phyloP scores from a whole-genome alignment of 2,888 invertebrate genomes.

The Scaptomyza caliginosa region DNA sequence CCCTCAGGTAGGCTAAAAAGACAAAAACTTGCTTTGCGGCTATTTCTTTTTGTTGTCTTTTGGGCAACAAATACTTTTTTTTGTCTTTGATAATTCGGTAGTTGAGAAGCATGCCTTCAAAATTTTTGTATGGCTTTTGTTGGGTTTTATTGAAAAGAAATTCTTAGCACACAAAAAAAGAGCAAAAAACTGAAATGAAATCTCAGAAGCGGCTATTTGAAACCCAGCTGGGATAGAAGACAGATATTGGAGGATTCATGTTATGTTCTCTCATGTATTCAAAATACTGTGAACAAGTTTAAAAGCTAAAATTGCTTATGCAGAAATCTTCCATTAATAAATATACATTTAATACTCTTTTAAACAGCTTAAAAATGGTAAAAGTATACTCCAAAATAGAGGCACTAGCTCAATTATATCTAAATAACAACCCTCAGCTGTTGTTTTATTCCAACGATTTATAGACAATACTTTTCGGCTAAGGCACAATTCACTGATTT shows the following conservation, averaged over 20 bases:
- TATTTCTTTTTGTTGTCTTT: conserved; percentile 49
- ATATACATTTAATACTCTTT: neutral
- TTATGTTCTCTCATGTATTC: conserved; percentile 4
- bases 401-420: conserved; percentile 7
- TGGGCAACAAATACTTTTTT: conserved; percentile 16
- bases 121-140: conserved; percentile 42
- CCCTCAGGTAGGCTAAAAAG: conserved; percentile 47
- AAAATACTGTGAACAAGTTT: neutral
- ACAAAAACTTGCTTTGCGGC: conserved; percentile 46
- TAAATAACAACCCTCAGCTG: conserved; percentile 18
- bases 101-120: conserved; percentile 13
- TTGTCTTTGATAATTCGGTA: conserved; percentile 42
- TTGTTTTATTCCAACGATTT: conserved; percentile 9
- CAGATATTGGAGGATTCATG: conserved; percentile 30
- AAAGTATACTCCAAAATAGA: neutral
- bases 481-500: conserved; percentile 43
- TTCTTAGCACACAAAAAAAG: conserved; percentile 16
- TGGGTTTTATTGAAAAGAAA: conserved; percentile 58
- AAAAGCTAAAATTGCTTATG: neutral
- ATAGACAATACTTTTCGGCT: conserved; percentile 20
- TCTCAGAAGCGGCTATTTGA: conserved; percentile 26
- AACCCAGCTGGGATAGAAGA: conserved; percentile 25
- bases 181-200: conserved; percentile 29
- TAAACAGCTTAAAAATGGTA: conserved; percentile 31
- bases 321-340: neutral